These are phyloP conservation scores for Micrasema longulum DNA, from an alignment of 1,140 invertebrate genomes.

Conservation along the genomic window DNA sequence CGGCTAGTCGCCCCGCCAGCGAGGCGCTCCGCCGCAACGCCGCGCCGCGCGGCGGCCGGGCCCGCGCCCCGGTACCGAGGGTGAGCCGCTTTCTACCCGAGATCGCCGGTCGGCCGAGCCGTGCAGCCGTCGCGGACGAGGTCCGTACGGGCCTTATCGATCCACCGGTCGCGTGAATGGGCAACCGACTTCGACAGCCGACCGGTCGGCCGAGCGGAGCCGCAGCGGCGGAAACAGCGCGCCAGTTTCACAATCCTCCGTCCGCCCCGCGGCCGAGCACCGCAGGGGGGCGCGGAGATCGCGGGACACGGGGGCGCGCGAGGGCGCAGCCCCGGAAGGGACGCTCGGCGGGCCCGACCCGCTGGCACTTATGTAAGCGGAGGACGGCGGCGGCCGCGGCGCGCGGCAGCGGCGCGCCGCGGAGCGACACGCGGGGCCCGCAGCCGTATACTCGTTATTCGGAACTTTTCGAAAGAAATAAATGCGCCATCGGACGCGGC, in stretches of 20 bases:
- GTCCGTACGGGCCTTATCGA: constrained; percentile 20
- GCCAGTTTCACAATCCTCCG: constrained; percentile 19
- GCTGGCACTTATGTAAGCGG: constrained; percentile 25
- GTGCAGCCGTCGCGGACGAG: neutral
- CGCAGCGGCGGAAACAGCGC: constrained; percentile 27
- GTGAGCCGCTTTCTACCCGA: constrained; percentile 7
- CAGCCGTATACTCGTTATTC: neutral
- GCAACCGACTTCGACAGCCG: constrained; percentile 16
- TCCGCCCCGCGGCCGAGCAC: no score
- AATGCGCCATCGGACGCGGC: constrained; percentile 21
- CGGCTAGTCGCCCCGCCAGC: neutral
- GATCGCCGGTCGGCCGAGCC: neutral
- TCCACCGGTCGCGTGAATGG: constrained; percentile 29
- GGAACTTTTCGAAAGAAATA: neutral
- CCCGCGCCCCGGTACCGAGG: neutral
- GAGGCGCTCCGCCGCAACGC: neutral
- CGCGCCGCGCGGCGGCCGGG: neutral
- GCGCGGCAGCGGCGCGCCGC: neutral
- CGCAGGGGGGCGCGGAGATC: no score
- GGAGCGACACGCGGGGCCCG: no score
- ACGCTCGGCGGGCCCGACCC: neutral
- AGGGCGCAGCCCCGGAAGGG: neutral
- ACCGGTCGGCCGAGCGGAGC: constrained; percentile 5
- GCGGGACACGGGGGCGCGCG: neutral
- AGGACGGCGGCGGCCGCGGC: neutral